phyloP scores from a whole-genome alignment of 1,140 invertebrate species.

The Hyphantria cunea region DNA sequence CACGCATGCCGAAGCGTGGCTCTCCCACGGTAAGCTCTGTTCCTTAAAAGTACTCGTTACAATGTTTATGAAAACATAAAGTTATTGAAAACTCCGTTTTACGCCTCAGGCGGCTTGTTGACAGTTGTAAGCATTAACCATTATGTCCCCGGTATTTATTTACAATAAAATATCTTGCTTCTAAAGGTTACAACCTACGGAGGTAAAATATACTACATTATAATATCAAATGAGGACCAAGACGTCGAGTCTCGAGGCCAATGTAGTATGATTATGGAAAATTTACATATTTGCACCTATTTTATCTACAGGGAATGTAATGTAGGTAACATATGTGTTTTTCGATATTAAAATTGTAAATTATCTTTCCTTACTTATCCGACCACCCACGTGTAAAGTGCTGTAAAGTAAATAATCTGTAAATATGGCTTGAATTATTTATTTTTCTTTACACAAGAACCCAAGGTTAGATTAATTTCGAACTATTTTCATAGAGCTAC shows the following conservation, averaged over 20 bases:
- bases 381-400: conserved; percentile 13
- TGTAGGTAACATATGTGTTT: neutral
- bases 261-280: conserved; percentile 10
- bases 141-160: conserved; percentile 1
- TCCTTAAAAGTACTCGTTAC: too few relatives aligned
- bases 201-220: conserved; percentile 21
- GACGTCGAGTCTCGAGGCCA: conserved; percentile 17
- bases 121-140: neutral
- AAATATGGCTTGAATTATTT: neutral
- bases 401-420: neutral
- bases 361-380: neutral
- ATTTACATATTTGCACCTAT: conserved; percentile 32
- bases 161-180: neutral
- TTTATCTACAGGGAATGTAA: conserved; percentile 7
- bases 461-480: too few relatives aligned
- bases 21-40: too few relatives aligned
- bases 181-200: conserved; percentile 14
- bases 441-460: too few relatives aligned
- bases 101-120: neutral
- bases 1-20: too few relatives aligned
- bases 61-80: too few relatives aligned
- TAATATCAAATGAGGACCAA: conserved; percentile 32
- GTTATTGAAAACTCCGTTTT: neutral
- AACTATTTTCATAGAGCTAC: too few relatives aligned
- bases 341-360: conserved; percentile 10